Evolutionary conservation across 2,888 invertebrate species (phyloP), one percentile per base, ranked within the genome.

Genomic region (Callimorpha dominula): DNA sequence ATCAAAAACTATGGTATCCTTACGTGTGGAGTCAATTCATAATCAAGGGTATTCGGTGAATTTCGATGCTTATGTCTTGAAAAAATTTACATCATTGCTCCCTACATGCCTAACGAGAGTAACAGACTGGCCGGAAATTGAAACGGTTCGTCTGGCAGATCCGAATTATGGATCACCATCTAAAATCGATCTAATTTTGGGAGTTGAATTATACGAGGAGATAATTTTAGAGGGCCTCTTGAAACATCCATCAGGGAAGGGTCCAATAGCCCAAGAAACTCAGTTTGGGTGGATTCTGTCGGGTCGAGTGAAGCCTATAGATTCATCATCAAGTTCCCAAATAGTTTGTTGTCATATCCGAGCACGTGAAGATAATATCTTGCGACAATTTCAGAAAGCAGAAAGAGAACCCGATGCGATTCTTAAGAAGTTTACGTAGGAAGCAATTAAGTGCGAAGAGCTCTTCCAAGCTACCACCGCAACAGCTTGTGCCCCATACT

Each of bases 281-380:
- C 31, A 68, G 4, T 52, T 75, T 31, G 73, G 75, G 6, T 75
- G 73, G 70, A 31, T 75, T 57, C 14, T 75, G 14, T 65, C 75
- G 11, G 70, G 65, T 8, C 62, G 46, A 43, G 67, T 73, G 31
- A 70, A 14, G n/a, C n/a, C n/a, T 1, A 46, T n/a, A 49, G 49
- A 14, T 3, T 11, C 65, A 17, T 62, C 67, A 52, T 54, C 68
- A 40, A 49, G 15, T 0, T 20, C 20, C 20, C 54, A 60, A 31
- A 31, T 73, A 2, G 70, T 46, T 40, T 71, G 42, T n/a, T 43
- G 62, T n/a, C 67, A 73, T 6, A 1, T 75, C 8, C 66, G 57
- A 15, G 15, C 70, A 6, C 54, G 46, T 20, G 74, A 71, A 20
- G 62, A 71, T 68, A 52, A 74, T 6, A 6, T 69, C 14, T 68